phyloP scores from a whole-genome alignment of 2,888 invertebrate genomes.

The Andricus quercusramuli region DNA sequence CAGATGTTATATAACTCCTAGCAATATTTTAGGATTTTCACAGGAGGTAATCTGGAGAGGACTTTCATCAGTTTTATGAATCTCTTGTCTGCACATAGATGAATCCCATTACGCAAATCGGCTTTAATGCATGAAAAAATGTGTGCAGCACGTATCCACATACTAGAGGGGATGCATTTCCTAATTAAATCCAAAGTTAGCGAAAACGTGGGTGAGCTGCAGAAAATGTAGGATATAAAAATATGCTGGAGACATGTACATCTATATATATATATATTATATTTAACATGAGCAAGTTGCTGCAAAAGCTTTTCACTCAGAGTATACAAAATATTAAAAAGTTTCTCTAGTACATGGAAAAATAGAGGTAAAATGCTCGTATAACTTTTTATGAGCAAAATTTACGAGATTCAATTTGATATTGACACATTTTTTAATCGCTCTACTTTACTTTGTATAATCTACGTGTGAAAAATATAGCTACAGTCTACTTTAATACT shows the following conservation, averaged over 20 bases:
- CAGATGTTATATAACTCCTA: background rate
- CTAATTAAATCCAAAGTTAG: conserved; percentile 15
- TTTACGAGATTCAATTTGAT: background rate
- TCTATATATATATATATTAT: no score
- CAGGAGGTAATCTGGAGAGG: background rate
- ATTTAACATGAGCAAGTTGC: no score
- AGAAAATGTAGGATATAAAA: background rate
- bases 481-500: no score
- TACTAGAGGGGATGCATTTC: background rate
- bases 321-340: no score
- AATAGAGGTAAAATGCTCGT: background rate
- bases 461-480: no score
- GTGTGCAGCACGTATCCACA: background rate
- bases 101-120: conserved; percentile 6
- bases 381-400: background rate
- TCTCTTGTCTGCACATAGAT: conserved; percentile 5
- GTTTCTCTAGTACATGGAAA: background rate
- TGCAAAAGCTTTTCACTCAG: no score
- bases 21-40: background rate
- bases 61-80: background rate
- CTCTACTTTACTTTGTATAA: background rate
- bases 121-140: conserved; percentile 26
- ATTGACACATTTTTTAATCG: background rate
- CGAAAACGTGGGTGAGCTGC: background rate
- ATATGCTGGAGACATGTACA: no score